Base-by-base conservation (phyloP, 1,140 invertebrate species). In the Mamestra configurata region DNA sequence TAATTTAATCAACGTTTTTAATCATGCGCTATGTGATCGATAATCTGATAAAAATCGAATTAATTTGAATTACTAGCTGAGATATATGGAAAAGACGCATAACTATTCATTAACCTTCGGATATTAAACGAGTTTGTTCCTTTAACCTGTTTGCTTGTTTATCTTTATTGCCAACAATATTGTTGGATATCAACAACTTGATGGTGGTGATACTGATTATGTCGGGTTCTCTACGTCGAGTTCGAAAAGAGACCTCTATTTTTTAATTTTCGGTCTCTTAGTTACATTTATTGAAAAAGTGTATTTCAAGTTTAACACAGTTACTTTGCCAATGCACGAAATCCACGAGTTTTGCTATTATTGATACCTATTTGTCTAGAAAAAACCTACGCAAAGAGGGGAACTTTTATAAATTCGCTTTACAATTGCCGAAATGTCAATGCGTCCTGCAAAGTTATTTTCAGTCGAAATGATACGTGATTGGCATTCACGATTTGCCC, bases 401-500 rank as follows among this genome's bases (percentile, higher is more conserved):
- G 27, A 31, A 31, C 27, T n/a, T n/a, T 11, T 5, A n/a, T 51
- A 51, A 51, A 0, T 51, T 11, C 37, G 10, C 37, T 40, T 40
- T 40, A 40, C 37, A 11, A 10, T 15, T 46, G 43, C 4, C 43
- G 13, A 8, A 15, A 0, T 64, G 27, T 37, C 7, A 37, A 64
- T 20, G 6, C n/a, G 10, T 40, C 35, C n/a, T 37, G 68, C 20
- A 22, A 43, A n/a, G 15, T 35, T 72, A 53, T 37, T 72, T 40
- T 73, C 61, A 31, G 15, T 66, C 79, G 79, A 81, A 85, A 85
- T 81, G 59, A 51, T 77, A 82, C 84, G 81, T 89, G 86, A 88
- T 89, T 91, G 88, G 86, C 84, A 82, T 82, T 85, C 88, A 91
- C 89, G 86, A 88, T 77, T 80, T 85, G 84, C 84, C 85, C 86